Evolutionary conservation across 2,113 vertebrate species (phyloP).

Genomic region (Rousettus leschenaultii): DNA sequence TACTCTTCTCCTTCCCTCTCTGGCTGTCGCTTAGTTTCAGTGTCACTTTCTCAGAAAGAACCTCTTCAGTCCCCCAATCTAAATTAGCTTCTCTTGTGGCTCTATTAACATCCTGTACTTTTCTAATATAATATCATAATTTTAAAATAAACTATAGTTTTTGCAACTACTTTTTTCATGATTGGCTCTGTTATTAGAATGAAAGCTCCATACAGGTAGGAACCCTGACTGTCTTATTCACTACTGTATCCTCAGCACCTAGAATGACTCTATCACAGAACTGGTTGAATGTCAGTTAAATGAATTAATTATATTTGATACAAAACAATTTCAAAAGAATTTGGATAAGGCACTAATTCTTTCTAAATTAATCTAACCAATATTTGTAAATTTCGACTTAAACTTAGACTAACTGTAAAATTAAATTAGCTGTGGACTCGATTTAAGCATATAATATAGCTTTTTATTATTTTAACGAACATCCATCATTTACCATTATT

Average conservation of each 20-base stretch:
- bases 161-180: not conserved
- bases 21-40: not conserved
- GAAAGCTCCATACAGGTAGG: not conserved
- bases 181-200: not conserved
- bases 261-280: not conserved
- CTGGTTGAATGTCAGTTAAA: not conserved
- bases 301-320: not conserved
- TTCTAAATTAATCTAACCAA: not conserved
- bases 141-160: not conserved
- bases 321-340: not conserved
- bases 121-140: not conserved
- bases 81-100: not conserved
- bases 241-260: not conserved
- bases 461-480: slow-evolving; percentile 12
- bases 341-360: not conserved
- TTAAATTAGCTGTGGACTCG: not conserved
- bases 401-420: not conserved
- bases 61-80: not conserved
- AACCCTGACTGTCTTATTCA: not conserved
- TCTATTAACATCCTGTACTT: not conserved
- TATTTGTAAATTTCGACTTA: not conserved
- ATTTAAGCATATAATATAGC: not conserved
- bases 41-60: not conserved
- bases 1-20: not conserved
- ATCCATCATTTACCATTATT: not conserved